Evolutionary conservation across 2,113 vertebrate genomes (phyloP), one percentile per base, ranked within the genome.

Genomic region (Danionella cerebrum): DNA sequence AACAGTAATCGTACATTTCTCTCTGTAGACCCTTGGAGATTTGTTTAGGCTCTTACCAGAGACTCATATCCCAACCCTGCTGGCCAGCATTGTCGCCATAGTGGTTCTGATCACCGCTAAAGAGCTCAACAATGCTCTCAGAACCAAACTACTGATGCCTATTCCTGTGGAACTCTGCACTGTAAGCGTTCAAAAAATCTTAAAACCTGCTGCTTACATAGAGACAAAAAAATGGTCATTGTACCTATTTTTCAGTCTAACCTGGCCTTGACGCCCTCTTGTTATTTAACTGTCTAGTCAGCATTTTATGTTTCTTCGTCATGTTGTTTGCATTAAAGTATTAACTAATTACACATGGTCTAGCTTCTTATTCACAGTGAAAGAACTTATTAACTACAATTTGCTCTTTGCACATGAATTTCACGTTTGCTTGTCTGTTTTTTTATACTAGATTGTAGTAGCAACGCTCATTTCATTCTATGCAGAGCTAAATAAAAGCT

Each of bases 121-220:
- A 73, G 79, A 94, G 65, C 62, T 98, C 72, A 98, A 91, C 67
- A 81, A 87, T 22, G 87, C 86, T 60, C 83, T 92, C 11, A 82
- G 76, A 0, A 64, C 80, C 1, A 89, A 85, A 67, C 80, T 98
- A 48, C 89, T 89, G 11, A 77, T 96, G 58, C 94, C 95, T 0
- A 81, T 98, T 52, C 96, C 96, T 1, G 90, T 93, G 18, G 96
- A 98, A 62, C 92, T 99, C 24, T 84, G 97, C 73, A 91, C 84
- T 80, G 96, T 98, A 80, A 44, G 79, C 36, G 51, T 6, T 31
- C 29, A 29, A 4, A 9, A n/a, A n/a, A n/a, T n/a, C n/a, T n/a
- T n/a, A n/a, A n/a, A n/a, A n/a, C n/a, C n/a, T n/a, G n/a, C n/a
- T n/a, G n/a, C n/a, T n/a, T n/a, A n/a, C n/a, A n/a, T n/a, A n/a